phyloP scores from a whole-genome alignment of 2,113 vertebrate genomes.

The Corythornis madagascariensis region DNA sequence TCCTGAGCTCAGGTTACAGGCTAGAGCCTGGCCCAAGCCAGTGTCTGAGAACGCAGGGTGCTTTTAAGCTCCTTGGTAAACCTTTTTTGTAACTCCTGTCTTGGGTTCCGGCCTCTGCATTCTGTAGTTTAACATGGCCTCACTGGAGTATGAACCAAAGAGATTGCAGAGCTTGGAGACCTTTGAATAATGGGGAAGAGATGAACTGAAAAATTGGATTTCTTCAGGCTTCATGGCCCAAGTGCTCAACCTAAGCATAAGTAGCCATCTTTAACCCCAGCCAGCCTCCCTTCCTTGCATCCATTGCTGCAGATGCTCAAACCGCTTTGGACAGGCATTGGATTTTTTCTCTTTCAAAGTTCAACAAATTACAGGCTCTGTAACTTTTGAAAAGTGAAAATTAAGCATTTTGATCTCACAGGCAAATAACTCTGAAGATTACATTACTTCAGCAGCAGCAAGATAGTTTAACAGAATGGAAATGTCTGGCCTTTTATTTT shows the following conservation, averaged over 20 bases:
- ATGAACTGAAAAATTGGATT: slow-evolving; percentile 62
- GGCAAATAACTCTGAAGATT: not conserved
- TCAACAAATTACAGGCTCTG: not conserved
- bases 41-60: fast-evolving
- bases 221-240: not conserved
- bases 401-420: not conserved
- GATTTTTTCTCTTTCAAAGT: not conserved
- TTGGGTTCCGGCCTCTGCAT: not conserved
- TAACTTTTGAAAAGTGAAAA: not conserved
- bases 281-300: not conserved
- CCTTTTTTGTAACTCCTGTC: not conserved
- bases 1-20: not conserved
- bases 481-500: not conserved
- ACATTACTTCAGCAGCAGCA: not conserved
- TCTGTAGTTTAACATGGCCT: slow-evolving; percentile 15
- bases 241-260: slow-evolving; percentile 4
- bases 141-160: not conserved
- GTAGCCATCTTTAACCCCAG: not conserved
- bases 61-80: not conserved
- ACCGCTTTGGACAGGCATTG: not conserved
- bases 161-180: not conserved
- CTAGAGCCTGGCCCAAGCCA: not conserved
- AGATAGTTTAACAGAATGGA: not conserved
- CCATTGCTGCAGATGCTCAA: not conserved
- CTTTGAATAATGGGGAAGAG: slow-evolving; percentile 30